Base-by-base conservation (phyloP, 92 coral and sea anemone genomes). In the Porites cylindrica region DNA sequence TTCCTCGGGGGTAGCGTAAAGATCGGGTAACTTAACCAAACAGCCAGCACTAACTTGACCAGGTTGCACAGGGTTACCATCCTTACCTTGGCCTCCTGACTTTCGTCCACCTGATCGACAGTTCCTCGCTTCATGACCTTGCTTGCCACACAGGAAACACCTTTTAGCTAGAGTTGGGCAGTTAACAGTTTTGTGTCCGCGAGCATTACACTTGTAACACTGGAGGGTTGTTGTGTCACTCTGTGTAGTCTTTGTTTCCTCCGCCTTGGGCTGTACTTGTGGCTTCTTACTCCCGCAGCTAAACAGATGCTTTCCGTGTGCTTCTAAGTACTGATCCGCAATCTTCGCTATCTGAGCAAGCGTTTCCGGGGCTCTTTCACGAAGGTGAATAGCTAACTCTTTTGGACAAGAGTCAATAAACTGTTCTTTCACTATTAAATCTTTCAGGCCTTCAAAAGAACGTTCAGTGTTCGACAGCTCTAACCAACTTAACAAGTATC, bases 391-490 rank as follows among this genome's bases (percentile, higher is more conserved):
- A 9, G 85, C 84, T 29, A 92, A 75, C 59, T 92, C 91, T 12
- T 77, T 82, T 1, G 90, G 88, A 32, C 91, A 89, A 11, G 91
- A 65, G 64, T 61, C 50, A 4, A 92, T 81, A 60, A 92, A 89
- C 81, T 92, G 93, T 23, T 89, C 93, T 67, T 73, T 75, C 8
- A 89, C 85, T 82, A 92, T 81, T 60, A 89, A 70, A 21, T 92
- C 92, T 13, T 81, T 72, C 7, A 88, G 59, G 11, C 87, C 80
- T 2, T 68, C 85, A 64, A 72, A 91, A 1, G 90, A 79, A 9
- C 68, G 23, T n/a, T 85, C 86, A 10, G 87, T 79, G 24, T 89
- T 85, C 2, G 92, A 65, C 8, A 91, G 77, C 19, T 88, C 85
- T 38, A 91, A 72, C 94, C 91, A 91, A 7, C 92, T 47, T 10